These are phyloP conservation scores for Psittacula derbiana DNA, from an alignment of 2,797 vertebrate genomes.

Conservation along the genomic window DNA sequence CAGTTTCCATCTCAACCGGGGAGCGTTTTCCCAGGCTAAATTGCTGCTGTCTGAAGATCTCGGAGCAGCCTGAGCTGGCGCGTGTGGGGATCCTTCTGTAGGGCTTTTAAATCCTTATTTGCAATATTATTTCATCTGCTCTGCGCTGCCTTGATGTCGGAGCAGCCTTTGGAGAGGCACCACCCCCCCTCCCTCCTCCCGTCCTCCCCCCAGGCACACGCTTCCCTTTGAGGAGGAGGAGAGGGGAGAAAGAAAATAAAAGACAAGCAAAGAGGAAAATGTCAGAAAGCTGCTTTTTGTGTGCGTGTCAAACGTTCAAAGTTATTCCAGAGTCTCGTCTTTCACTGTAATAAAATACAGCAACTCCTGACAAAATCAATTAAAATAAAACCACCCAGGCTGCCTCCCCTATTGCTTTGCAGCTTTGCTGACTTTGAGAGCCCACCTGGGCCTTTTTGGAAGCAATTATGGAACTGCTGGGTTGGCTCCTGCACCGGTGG, in stretches of 20 bases:
- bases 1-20: slow-evolving; percentile 26
- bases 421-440: background rate
- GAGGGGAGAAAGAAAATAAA: slow-evolving; percentile 46
- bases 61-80: slow-evolving; percentile 31
- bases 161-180: slow-evolving; percentile 57
- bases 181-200: slow-evolving; percentile 42
- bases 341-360: slow-evolving; percentile 35
- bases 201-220: slow-evolving; percentile 60
- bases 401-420: slow-evolving; percentile 3
- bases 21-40: slow-evolving; percentile 34
- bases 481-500: background rate
- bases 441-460: slow-evolving; percentile 57
- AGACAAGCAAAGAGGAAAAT: slow-evolving; percentile 62
- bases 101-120: slow-evolving; percentile 57
- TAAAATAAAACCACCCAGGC: slow-evolving; percentile 14
- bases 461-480: background rate
- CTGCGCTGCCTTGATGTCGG: slow-evolving; percentile 16
- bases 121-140: slow-evolving; percentile 51
- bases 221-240: slow-evolving; percentile 59
- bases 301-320: slow-evolving; percentile 61
- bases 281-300: slow-evolving; percentile 66
- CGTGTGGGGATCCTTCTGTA: slow-evolving; percentile 38
- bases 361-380: slow-evolving; percentile 40
- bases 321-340: slow-evolving; percentile 54
- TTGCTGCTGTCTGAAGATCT: slow-evolving; percentile 32